phyloP scores from a whole-genome alignment of 2,797 vertebrate genomes.

The Paramormyrops hopkinsi region DNA sequence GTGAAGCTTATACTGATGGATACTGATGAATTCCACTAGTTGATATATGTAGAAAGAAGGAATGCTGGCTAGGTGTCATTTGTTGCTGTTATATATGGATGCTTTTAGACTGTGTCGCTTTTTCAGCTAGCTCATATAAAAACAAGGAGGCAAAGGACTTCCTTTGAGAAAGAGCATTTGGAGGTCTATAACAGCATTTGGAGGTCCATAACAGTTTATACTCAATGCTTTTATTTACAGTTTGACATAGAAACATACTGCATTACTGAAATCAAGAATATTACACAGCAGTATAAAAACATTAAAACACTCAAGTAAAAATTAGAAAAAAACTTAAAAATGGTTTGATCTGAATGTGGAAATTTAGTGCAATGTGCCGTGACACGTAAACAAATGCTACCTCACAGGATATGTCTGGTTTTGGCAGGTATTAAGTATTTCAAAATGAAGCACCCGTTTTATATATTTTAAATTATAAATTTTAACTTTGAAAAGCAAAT shows the following conservation, averaged over 20 bases:
- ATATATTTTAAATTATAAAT: background rate
- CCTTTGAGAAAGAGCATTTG: background rate
- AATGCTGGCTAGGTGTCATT: background rate
- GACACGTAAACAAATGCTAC: background rate
- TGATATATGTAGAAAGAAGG: background rate
- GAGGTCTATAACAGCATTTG: background rate
- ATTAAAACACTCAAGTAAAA: background rate
- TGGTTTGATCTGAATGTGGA: background rate
- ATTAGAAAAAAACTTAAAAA: background rate
- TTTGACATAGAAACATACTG: background rate
- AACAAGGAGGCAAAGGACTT: background rate
- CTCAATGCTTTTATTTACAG: background rate
- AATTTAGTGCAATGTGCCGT: background rate
- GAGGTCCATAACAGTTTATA: background rate
- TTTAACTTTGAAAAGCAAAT: background rate
- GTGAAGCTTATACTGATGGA: slow-evolving; percentile 41
- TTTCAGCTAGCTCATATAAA: background rate
- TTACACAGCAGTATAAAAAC: background rate
- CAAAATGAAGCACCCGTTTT: background rate
- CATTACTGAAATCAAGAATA: background rate
- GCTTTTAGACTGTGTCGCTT: background rate
- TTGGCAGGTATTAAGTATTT: background rate
- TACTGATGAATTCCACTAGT: slow-evolving; percentile 34
- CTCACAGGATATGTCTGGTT: background rate
- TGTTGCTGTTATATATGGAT: background rate